Evolutionary conservation across 1,140 invertebrate species (phyloP), one percentile per base, ranked within the genome.

Genomic region (Bombus impatiens): DNA sequence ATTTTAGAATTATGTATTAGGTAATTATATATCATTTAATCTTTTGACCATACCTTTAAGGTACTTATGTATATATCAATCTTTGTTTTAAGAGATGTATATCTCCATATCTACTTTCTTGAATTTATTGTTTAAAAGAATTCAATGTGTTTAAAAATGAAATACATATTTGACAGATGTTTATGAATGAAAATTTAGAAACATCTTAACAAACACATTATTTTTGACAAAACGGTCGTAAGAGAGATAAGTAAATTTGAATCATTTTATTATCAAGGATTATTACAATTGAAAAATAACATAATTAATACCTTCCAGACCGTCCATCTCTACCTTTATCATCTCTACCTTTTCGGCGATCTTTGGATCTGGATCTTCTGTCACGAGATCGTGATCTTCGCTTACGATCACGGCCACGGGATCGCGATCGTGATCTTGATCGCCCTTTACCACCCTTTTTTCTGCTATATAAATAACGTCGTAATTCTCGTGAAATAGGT

Each of bases 401-500:
- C 47, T 93, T 94, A 53, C 95, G 95, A 84, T 93, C 92, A 15
- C 93, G 92, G 22, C 91, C 92, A 13, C 92, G 91, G 32, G 91
- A 91, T 71, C 88, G 74, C 32, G 94, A 95, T 22, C 95, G 92
- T 28, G 95, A 95, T 78, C 94, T 91, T 10, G 95, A 95, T 75
- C 95, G 92, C 42, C 94, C 93, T 79, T 95, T 95, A 42, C 95
- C 93, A n/a, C 97, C 86, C 77, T 91, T 92, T 91, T 87, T 93
- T 78, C 91, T 87, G 40, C 87, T 89, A n/a, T 91, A 93, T 65
- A 86, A 82, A 32, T 97, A 98, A 94, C 98, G 96, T 85, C 98
- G 96, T 62, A 99, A 94, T 93, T 98, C 98, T 87, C 98, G 95
- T 0, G 98, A 99, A 92, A 99, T 99, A 32, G 99, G 99, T 93